Evolutionary conservation across 2,888 invertebrate genomes (phyloP), one percentile per base, ranked within the genome.

Genomic region (Caradrina clavipalpis): DNA sequence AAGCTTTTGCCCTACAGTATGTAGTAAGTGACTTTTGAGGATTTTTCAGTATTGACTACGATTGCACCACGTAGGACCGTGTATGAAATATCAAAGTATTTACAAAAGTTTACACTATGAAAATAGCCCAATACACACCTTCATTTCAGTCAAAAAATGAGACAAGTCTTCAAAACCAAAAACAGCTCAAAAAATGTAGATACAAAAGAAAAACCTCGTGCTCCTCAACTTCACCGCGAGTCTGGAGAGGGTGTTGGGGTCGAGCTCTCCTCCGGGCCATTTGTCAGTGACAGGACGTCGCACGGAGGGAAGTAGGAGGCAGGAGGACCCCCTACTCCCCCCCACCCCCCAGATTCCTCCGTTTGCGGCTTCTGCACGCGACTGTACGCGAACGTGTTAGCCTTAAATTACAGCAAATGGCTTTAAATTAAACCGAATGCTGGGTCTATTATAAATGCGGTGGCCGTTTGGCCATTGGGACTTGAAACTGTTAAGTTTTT

Each of bases 241-340:
- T 81, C 86, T 89, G 83, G 86, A 91, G 93, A 92, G 95, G 95
- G 95, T 93, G 94, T 90, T 85, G 90, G 93, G 94, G 94, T 94
- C 93, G 93, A 91, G 91, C 90, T 92, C 93, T 94, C 93, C 95
- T 94, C 91, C 94, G 92, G 93, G 94, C 95, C 95, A 95, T 95
- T 95, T 95, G 95, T 95, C 95, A 95, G 95, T 95, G 95, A 94
- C 95, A 95, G 95, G 94, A 93, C 95, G 93, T 92, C 93, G 92
- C 91, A 87, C 86, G 87, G 87, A 74, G 78, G 77, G 82, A 71
- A 83, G 65, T 72, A 73, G 73, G 68, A 64, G 54, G 62, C 51
- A 53, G 64, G 64, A 58, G 64, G 31, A 26, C 26, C 8, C 26
- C 60, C 76, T n/a, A n/a, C n/a, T n/a, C 58, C 47, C 66, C 82